phyloP scores from a whole-genome alignment of 2,797 vertebrate genomes.

The Microchirus variegatus region DNA sequence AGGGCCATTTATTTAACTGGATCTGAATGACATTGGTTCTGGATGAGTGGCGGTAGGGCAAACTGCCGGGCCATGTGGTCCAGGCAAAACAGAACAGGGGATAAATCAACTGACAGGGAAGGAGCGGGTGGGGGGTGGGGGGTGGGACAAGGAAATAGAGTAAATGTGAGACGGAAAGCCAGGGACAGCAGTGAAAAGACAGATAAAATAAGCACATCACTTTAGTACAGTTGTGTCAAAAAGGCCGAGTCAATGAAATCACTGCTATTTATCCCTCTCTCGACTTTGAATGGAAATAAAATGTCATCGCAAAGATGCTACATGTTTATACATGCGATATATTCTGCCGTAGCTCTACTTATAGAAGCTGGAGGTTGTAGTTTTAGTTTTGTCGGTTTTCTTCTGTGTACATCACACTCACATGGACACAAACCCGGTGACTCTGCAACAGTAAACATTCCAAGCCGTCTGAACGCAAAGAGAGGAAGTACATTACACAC shows the following conservation, averaged over 20 bases:
- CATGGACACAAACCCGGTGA: neutral
- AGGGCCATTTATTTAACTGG: slow-evolving; percentile 93
- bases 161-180: slow-evolving; percentile 15
- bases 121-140: slow-evolving; percentile 35
- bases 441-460: slow-evolving; percentile 14
- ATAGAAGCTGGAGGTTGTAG: no score
- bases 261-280: neutral
- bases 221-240: neutral
- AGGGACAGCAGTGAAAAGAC: slow-evolving; percentile 2
- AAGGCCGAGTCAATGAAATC: neutral
- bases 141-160: slow-evolving; percentile 23
- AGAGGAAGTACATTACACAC: slow-evolving; percentile 46
- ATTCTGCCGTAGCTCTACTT: no score
- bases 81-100: slow-evolving; percentile 90
- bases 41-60: slow-evolving; percentile 88
- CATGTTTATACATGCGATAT: no score
- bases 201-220: slow-evolving; percentile 2
- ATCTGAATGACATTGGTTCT: slow-evolving; percentile 92
- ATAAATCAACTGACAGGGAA: slow-evolving; percentile 87
- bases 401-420: neutral
- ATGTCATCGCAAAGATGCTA: no score
- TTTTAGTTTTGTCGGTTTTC: no score
- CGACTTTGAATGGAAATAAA: no score
- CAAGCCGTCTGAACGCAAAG: slow-evolving; percentile 34
- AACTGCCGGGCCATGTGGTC: slow-evolving; percentile 88